These are phyloP conservation scores for Pangasius mekongensis DNA, from an alignment of 2,797 vertebrate genomes.

Conservation along the genomic window DNA sequence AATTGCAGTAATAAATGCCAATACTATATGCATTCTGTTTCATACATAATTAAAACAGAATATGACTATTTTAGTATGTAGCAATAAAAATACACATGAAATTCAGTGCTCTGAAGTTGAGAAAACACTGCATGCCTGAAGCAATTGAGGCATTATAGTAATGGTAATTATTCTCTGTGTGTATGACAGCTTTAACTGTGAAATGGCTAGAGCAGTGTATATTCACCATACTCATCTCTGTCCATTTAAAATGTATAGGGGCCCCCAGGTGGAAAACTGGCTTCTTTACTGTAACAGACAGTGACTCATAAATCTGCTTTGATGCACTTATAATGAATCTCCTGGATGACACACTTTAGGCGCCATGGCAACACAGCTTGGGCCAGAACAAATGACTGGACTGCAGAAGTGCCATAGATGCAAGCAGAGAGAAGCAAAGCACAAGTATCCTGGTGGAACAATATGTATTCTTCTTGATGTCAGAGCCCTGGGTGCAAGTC, in stretches of 20 bases:
- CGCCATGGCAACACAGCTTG: conserved; percentile 47
- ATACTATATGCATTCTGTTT: neutral
- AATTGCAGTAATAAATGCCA: neutral
- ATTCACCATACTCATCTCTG: conserved; percentile 30
- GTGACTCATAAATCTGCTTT: conserved; percentile 44
- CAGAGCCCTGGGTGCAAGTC: conserved; percentile 22
- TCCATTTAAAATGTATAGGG: conserved; percentile 40
- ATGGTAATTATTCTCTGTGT: conserved; percentile 15
- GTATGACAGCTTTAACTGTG: conserved; percentile 1
- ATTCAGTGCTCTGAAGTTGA: neutral
- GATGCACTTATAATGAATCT: conserved; percentile 48
- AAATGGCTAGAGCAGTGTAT: neutral
- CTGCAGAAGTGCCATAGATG: conserved; percentile 12
- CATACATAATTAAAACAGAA: conserved; percentile 2
- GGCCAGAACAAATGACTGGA: conserved; percentile 36
- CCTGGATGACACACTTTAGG: conserved; percentile 46
- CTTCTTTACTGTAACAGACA: conserved; percentile 42
- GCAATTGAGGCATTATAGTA: conserved; percentile 2
- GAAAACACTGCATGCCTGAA: neutral
- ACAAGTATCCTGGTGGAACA: conserved; percentile 23
- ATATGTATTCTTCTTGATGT: conserved; percentile 32
- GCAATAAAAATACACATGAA: neutral
- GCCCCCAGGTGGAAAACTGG: conserved; percentile 32
- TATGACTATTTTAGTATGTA: neutral
- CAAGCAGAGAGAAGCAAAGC: conserved; percentile 14